These are phyloP conservation scores for Drosophila hawaiiensis DNA, from an alignment of 2,888 invertebrate species.

Conservation along the genomic window DNA sequence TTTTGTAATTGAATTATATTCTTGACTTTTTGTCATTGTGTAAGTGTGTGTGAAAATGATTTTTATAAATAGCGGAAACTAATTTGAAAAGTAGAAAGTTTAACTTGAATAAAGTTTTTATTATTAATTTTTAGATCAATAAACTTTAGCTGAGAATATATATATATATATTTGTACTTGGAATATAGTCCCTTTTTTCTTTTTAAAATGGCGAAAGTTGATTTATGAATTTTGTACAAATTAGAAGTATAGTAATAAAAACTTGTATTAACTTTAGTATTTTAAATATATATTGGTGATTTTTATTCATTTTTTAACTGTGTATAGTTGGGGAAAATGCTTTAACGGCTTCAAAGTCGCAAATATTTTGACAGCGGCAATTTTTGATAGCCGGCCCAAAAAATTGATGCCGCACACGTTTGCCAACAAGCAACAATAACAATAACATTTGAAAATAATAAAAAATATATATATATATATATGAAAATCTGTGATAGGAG, in stretches of 20 bases:
- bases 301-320: neutral
- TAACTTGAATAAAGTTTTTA: neutral
- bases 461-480: slow-evolving; percentile 11
- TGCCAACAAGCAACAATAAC: slow-evolving; percentile 17
- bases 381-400: slow-evolving; percentile 20
- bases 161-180: neutral
- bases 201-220: neutral
- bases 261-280: neutral
- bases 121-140: neutral
- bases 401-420: slow-evolving; percentile 42
- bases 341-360: slow-evolving; percentile 27
- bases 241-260: too few relatives aligned
- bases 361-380: slow-evolving; percentile 52
- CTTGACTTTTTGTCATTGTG: neutral
- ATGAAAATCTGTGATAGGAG: neutral
- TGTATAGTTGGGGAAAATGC: slow-evolving; percentile 6
- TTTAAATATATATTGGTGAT: neutral
- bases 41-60: neutral
- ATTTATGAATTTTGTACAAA: neutral
- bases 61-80: neutral
- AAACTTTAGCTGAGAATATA: neutral
- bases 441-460: slow-evolving; percentile 25
- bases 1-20: neutral
- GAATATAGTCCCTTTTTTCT: neutral
- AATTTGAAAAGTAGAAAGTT: neutral